These are phyloP conservation scores for Megathymus violae DNA, from an alignment of 1,140 invertebrate species.

Conservation along the genomic window DNA sequence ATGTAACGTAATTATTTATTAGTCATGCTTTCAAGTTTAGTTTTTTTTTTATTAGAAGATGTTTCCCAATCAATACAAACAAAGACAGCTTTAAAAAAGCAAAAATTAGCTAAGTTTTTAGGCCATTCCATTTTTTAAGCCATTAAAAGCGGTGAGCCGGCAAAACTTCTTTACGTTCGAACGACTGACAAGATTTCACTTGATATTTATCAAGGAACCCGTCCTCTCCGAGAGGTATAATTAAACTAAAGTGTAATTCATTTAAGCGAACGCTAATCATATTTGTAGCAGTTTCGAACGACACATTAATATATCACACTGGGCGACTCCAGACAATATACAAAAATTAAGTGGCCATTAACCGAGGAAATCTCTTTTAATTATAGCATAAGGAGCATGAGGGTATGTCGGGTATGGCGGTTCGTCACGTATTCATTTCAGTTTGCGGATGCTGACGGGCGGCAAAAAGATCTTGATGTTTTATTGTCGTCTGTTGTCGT, in stretches of 20 bases:
- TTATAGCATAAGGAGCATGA: constrained; percentile 39
- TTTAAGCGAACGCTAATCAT: constrained; percentile 33
- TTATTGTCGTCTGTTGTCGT: constrained; percentile 49
- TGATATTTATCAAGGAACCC: constrained; percentile 28
- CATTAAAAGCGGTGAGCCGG: constrained; percentile 26
- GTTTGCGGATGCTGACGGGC: constrained; percentile 38
- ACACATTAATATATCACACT: constrained; percentile 32
- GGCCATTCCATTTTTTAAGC: constrained; percentile 14
- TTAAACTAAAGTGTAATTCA: constrained; percentile 34
- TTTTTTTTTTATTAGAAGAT: too few relatives aligned
- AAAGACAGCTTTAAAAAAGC: background rate
- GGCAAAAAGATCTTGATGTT: constrained; percentile 52
- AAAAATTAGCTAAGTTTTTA: background rate
- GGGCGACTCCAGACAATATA: constrained; percentile 22
- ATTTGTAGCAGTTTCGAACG: constrained; percentile 28
- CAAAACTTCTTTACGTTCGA: constrained; percentile 24
- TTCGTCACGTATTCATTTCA: constrained; percentile 41
- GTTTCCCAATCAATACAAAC: background rate
- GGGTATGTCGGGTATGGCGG: constrained; percentile 27
- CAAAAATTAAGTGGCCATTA: constrained; percentile 46
- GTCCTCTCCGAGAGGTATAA: constrained; percentile 26
- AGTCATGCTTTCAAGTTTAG: too few relatives aligned
- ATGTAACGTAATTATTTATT: too few relatives aligned
- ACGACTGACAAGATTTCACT: constrained; percentile 30
- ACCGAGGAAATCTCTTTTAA: constrained; percentile 46